These are phyloP conservation scores for Madoqua kirkii DNA, from an alignment of 2,113 vertebrate species.

Conservation along the genomic window DNA sequence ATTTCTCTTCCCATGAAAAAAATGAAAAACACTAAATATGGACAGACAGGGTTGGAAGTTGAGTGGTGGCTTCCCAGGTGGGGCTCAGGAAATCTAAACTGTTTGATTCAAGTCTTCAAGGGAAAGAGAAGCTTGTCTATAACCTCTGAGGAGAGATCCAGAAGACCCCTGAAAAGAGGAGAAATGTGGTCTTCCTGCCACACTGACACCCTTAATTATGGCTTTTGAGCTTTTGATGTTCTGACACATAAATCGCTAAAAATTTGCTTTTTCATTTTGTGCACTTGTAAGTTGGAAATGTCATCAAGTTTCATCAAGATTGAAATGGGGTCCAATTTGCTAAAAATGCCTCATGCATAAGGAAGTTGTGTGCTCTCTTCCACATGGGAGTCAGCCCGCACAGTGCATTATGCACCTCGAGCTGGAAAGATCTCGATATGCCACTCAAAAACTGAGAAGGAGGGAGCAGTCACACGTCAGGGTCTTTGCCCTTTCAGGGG, in stretches of 20 bases:
- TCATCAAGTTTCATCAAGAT: constrained; percentile 83
- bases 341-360: constrained; percentile 82
- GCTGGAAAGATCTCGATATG: constrained; percentile 78
- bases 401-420: constrained; percentile 79
- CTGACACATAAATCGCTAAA: constrained; percentile 81
- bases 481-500: constrained; percentile 47
- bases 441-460: constrained; percentile 77
- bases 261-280: constrained; percentile 78
- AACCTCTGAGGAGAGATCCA: constrained; percentile 72
- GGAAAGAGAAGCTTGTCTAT: constrained; percentile 53
- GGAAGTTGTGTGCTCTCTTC: constrained; percentile 77
- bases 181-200: constrained; percentile 62
- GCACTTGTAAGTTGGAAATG: constrained; percentile 77
- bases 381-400: constrained; percentile 78
- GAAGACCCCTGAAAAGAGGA: constrained; percentile 74
- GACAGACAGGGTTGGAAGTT: not conserved
- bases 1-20: not conserved
- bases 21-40: constrained; percentile 30
- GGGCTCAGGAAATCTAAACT: constrained; percentile 66
- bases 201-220: constrained; percentile 79
- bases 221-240: constrained; percentile 80
- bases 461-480: constrained; percentile 72
- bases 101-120: constrained; percentile 51
- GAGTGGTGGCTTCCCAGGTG: constrained; percentile 23
- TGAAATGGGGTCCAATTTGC: constrained; percentile 80